Conservation (phyloP, 2,113 vertebrate species). For the Alethe castanea region DNA sequence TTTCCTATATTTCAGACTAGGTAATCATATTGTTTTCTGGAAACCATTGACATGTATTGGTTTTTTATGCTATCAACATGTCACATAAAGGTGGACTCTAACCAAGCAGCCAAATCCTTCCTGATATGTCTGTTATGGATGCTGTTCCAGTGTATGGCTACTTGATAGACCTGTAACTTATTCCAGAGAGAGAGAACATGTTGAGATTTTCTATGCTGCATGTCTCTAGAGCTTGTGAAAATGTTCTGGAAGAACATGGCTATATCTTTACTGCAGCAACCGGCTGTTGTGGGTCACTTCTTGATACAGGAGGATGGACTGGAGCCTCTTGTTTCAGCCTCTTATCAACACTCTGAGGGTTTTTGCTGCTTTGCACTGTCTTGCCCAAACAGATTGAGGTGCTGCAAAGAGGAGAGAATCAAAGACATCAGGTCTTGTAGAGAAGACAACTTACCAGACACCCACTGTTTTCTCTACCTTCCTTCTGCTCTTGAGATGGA, state of each 20-base stretch:
- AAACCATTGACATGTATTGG: background rate
- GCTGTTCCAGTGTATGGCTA: background rate
- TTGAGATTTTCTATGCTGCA: background rate
- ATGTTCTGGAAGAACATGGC: background rate
- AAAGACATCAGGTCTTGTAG: background rate
- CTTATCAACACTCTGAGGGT: fast-evolving
- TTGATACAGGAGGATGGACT: background rate
- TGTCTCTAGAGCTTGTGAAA: background rate
- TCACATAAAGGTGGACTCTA: background rate
- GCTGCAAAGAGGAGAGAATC: background rate
- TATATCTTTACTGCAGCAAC: fast-evolving
- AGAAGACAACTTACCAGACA: background rate
- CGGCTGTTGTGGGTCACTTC: background rate
- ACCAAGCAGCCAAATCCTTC: background rate
- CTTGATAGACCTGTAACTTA: background rate
- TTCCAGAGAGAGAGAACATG: background rate
- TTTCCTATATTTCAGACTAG: background rate
- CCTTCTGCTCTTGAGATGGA: background rate
- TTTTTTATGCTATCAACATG: background rate
- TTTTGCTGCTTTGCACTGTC: background rate
- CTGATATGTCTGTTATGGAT: background rate
- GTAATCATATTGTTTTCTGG: background rate
- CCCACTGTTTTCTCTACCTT: background rate
- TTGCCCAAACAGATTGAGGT: background rate
- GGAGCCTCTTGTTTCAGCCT: background rate